phyloP scores from a whole-genome alignment of 2,113 vertebrate genomes.

The Mus musculus region GRCm39 chr2:92858001-92858500 shows the following conservation, averaged over 20 bases:
- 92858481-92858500: neutral
- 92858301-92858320: neutral
- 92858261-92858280: neutral
- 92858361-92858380: fast-evolving
- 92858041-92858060: neutral
- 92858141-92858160: neutral
- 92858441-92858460: fast-evolving
- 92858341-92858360: neutral
- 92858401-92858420: neutral
- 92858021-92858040: neutral
- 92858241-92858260: neutral
- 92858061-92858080: neutral
- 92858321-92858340: neutral
- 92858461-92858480: neutral
- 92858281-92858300: neutral
- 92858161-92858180: neutral
- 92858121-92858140: neutral
- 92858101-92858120: neutral
- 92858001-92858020: fast-evolving
- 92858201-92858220: neutral
- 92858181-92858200: neutral
- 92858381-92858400: neutral
- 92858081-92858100: neutral
- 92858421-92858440: neutral
- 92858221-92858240: fast-evolving